phyloP scores from a whole-genome alignment of 92 coral and sea anemone species.

The Chrysogorgia sp. region DNA sequence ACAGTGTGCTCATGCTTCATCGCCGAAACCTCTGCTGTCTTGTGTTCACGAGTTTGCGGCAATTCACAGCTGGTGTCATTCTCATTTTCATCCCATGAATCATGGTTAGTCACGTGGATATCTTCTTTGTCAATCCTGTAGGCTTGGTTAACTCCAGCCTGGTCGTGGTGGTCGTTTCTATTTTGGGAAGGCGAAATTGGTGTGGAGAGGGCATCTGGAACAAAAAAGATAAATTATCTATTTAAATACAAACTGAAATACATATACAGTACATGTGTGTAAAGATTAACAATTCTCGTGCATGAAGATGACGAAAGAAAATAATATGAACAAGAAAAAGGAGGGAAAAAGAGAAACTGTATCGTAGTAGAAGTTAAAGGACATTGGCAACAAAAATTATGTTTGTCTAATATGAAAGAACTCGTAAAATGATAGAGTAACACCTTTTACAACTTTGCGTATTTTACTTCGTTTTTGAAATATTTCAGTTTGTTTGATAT shows the following conservation, averaged over 20 bases:
- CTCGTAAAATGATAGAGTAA: no score
- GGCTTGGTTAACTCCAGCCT: conserved; percentile 40
- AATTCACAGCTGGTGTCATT: background rate
- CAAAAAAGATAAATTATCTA: background rate
- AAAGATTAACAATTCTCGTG: no score
- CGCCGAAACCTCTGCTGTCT: background rate
- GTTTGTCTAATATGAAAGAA: no score
- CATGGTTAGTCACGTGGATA: background rate
- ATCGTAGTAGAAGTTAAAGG: no score
- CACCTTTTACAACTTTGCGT: no score
- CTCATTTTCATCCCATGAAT: conserved; percentile 34
- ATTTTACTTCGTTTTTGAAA: no score
- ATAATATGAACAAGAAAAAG: no score
- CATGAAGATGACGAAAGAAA: no score
- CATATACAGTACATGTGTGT: background rate
- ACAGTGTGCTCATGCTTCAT: background rate
- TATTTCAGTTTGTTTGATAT: no score
- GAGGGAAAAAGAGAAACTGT: no score
- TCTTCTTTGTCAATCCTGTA: conserved; percentile 27
- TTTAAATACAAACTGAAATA: background rate
- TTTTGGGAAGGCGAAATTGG: conserved; percentile 1
- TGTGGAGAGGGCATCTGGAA: conserved; percentile 24
- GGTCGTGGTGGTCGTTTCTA: conserved; percentile 1
- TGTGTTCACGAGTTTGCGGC: conserved; percentile 4
- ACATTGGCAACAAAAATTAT: no score